Evolutionary conservation across 2,797 vertebrate species (phyloP).

Genomic region (Tragelaphus oryx): DNA sequence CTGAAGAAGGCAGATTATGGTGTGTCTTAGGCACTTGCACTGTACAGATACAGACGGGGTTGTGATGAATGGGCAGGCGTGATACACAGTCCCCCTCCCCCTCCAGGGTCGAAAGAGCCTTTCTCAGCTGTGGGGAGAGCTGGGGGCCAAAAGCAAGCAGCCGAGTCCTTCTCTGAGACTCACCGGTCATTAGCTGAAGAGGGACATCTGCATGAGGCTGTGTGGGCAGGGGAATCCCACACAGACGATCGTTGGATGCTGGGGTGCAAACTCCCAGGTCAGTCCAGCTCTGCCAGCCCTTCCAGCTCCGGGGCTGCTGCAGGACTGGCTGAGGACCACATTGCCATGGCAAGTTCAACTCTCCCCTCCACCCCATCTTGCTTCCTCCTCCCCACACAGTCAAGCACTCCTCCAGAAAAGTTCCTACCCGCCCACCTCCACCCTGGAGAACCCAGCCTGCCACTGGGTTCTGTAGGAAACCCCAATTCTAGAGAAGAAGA

Average conservation of each 20-base stretch:
- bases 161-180: background rate
- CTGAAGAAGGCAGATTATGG: background rate
- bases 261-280: background rate
- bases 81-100: background rate
- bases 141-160: fast-evolving
- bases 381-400: background rate
- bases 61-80: fast-evolving
- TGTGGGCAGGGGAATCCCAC: fast-evolving
- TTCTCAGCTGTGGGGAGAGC: background rate
- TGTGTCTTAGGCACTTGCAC: fast-evolving
- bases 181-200: background rate
- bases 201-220: background rate
- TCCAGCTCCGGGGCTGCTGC: background rate
- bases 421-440: background rate
- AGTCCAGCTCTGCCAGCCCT: background rate
- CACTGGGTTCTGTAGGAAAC: background rate
- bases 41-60: background rate
- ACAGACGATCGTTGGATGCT: fast-evolving
- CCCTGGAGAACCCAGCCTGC: background rate
- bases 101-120: fast-evolving
- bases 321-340: background rate
- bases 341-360: background rate
- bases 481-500: background rate
- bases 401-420: too few species aligned
- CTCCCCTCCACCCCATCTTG: background rate